Base-by-base conservation (phyloP, 1,140 invertebrate species). In the Drosophila rhopaloa region DNA sequence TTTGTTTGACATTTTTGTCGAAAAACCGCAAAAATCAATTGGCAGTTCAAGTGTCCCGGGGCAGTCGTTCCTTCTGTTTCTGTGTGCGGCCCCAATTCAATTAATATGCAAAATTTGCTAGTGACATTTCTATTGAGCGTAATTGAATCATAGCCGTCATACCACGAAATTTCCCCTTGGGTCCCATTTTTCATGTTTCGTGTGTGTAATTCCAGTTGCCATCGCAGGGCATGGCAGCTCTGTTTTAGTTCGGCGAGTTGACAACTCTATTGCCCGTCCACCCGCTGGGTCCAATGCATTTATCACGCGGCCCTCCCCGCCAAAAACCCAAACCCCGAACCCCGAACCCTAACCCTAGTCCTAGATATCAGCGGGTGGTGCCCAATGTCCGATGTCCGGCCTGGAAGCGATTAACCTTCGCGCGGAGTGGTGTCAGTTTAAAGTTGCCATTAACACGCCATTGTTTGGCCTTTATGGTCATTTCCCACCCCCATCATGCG, bases 21-120 rank as follows among this genome's bases (percentile, higher is more conserved):
- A 78, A 89, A 68, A 81, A 90, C 81, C 84, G 38, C 84, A 90
- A 78, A 91, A 89, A 91, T 91, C 89, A 91, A 91, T 91, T 91
- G 83, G 68, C 89, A 76, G 81, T 91, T 82, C 65, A 74, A 73
- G 76, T 60, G 70, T 71, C 59, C 74, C 57, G 57, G 35, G 44
- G 46, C 53, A 37, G 55, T 51, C 48, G 37, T 44, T 53, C 38
- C 24, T 11, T 58, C 27, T 16, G 37, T 54, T 8, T 32, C 29
- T 32, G 37, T 54, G 44, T 24, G 47, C 61, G 38, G 57, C 38
- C 27, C 10, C 43, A 63, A 65, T 74, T 77, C 74, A 79, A 86
- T 88, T 76, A 82, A 79, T 88, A 82, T 68, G 62, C 79, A 56
- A 66, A 56, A 59, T 54, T 80, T 71, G 62, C 63, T 60, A 73